A percentile compares a stretch with the other conserved stretches of the same genome.
Evolutionary conservation across 2,888 invertebrate species (phyloP).

Genomic region (Campoletis raptor): DNA sequence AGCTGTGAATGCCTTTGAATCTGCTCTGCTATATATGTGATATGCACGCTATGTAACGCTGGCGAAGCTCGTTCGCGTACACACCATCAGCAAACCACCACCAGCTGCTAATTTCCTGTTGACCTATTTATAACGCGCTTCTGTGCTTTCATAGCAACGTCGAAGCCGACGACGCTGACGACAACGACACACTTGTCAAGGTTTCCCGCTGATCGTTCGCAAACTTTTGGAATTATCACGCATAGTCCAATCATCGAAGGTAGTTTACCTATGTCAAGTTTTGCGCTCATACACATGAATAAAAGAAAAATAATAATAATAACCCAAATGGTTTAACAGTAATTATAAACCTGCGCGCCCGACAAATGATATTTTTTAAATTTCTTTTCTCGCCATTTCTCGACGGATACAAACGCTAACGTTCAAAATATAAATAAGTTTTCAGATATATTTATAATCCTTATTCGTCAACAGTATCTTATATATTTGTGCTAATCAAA

Average conservation of each 20-base stretch:
- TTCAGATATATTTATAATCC: conserved; percentile 23
- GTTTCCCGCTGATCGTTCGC: conserved; percentile 71
- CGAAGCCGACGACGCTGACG: conserved; percentile 52
- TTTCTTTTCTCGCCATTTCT: neutral
- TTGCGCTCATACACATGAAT: neutral
- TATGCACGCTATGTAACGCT: conserved; percentile 30
- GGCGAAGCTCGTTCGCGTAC: conserved; percentile 44
- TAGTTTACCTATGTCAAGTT: neutral
- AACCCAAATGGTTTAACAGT: neutral
- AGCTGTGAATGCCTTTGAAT: conserved; percentile 45
- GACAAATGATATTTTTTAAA: neutral
- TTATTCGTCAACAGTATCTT: conserved; percentile 31
- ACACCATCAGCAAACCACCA: conserved; percentile 63
- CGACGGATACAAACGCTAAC: neutral
- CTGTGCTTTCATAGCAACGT: conserved; percentile 42
- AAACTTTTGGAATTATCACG: conserved; percentile 66
- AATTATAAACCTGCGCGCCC: neutral
- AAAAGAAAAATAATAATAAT: neutral
- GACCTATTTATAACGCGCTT: conserved; percentile 80
- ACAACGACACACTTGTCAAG: conserved; percentile 74
- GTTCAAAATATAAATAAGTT: conserved; percentile 15
- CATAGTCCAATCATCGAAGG: conserved; percentile 29
- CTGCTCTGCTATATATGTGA: conserved; percentile 16
- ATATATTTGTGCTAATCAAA: conserved; percentile 35
- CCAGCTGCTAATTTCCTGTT: conserved; percentile 78